A percentile compares a stretch with the other conserved stretches of the same genome.
phyloP scores from a whole-genome alignment of 2,797 vertebrate genomes.

The Clarias fuscus region DNA sequence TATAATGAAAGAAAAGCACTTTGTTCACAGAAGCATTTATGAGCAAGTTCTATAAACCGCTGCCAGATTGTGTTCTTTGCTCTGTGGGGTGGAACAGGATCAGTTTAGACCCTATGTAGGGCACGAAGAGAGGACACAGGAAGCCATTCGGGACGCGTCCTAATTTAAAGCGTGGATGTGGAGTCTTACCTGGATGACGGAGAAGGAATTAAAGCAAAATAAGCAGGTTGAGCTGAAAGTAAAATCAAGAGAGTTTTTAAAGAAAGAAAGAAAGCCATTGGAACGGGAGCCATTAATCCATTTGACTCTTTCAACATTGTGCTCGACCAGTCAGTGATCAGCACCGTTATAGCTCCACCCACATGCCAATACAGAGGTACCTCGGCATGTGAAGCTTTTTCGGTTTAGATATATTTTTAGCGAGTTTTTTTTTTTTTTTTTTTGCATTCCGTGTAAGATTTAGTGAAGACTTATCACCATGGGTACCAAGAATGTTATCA shows the following conservation, averaged over 20 bases:
- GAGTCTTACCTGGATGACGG: not conserved
- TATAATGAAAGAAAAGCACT: not conserved
- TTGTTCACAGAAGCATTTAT: not conserved
- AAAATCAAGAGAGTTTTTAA: not conserved
- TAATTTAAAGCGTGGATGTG: not conserved
- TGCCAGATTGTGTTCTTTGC: not conserved
- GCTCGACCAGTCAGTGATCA: slow-evolving; percentile 4
- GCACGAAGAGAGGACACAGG: not conserved
- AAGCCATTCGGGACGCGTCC: not conserved
- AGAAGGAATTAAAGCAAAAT: no score
- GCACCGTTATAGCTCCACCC: not conserved
- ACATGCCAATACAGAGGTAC: not conserved
- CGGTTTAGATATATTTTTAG: no score
- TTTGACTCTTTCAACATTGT: not conserved
- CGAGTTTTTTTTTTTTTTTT: no score
- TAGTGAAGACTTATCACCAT: no score
- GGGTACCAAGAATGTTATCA: no score
- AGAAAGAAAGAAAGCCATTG: not conserved
- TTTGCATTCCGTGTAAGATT: no score
- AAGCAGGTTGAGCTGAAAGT: not conserved
- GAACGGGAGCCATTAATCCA: not conserved
- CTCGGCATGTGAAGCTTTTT: no score
- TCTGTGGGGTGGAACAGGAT: not conserved
- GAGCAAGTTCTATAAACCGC: not conserved
- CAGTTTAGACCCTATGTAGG: not conserved